phyloP scores from a whole-genome alignment of 2,797 vertebrate genomes.

The Liparis tanakae region DNA sequence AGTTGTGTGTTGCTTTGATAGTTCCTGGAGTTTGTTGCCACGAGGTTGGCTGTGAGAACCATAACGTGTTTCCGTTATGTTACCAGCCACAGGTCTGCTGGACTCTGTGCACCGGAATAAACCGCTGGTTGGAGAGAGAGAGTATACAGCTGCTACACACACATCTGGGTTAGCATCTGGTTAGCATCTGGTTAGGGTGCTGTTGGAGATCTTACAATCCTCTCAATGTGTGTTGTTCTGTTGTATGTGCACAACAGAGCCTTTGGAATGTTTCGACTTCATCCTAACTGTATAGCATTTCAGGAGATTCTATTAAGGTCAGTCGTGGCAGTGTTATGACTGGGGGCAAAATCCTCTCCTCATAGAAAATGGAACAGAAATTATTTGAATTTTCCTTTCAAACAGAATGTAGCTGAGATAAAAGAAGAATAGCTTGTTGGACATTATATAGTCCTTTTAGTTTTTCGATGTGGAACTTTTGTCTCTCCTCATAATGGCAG shows the following conservation, averaged over 20 bases:
- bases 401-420: constrained; percentile 34
- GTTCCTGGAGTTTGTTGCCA: no score
- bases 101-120: no score
- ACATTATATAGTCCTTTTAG: constrained; percentile 54
- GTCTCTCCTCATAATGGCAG: constrained; percentile 31
- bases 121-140: no score
- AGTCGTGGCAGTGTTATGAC: constrained; percentile 5
- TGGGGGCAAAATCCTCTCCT: constrained; percentile 17
- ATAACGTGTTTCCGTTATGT: no score
- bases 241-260: neutral
- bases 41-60: no score
- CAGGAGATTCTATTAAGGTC: constrained; percentile 23
- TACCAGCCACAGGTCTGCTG: no score
- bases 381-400: constrained; percentile 39
- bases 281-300: constrained; percentile 9
- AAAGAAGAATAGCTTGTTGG: constrained; percentile 42
- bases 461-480: constrained; percentile 36
- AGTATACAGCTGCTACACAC: no score
- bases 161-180: no score
- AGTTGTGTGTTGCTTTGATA: no score
- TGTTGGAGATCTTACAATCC: neutral
- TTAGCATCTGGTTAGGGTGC: neutral
- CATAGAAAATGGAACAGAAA: constrained; percentile 39
- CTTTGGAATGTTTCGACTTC: neutral
- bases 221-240: neutral